Evolutionary conservation across 2,797 vertebrate species (phyloP).

Genomic region (Acanthurus leucopareius): DNA sequence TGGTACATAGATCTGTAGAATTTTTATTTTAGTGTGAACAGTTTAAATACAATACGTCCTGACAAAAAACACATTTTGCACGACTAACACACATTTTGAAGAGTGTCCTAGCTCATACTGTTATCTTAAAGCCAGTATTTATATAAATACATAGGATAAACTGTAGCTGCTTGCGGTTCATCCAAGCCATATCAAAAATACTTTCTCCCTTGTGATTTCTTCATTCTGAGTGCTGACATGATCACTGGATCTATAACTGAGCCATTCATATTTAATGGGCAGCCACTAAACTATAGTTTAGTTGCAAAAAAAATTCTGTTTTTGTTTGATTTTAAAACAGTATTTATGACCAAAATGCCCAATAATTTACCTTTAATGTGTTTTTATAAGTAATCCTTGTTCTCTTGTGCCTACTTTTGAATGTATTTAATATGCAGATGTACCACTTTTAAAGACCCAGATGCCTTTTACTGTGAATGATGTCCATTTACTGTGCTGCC

Average conservation of each 20-base stretch:
- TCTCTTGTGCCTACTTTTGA: slow-evolving; percentile 12
- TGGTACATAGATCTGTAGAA: neutral
- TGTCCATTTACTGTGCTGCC: slow-evolving; percentile 11
- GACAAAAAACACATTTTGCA: no score
- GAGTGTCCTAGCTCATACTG: neutral
- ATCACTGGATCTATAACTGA: neutral
- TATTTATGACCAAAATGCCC: neutral
- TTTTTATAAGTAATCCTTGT: neutral
- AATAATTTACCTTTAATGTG: slow-evolving; percentile 6
- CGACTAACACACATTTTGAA: neutral
- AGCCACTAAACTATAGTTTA: neutral
- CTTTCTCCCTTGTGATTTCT: neutral
- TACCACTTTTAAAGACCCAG: neutral
- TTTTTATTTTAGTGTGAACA: no score
- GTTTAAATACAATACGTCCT: no score
- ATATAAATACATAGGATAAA: neutral
- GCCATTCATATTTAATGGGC: neutral
- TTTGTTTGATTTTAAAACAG: neutral
- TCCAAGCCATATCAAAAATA: neutral
- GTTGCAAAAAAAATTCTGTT: neutral
- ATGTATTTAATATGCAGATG: slow-evolving; percentile 19
- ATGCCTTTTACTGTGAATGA: slow-evolving; percentile 11
- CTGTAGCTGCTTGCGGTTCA: no score
- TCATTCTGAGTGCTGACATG: no score
- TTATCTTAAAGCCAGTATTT: neutral